Percentiles rank a stretch among this genome's conserved stretches.
Evolutionary conservation across 2,797 vertebrate genomes (phyloP).

Genomic region (Anguilla megastoma): DNA sequence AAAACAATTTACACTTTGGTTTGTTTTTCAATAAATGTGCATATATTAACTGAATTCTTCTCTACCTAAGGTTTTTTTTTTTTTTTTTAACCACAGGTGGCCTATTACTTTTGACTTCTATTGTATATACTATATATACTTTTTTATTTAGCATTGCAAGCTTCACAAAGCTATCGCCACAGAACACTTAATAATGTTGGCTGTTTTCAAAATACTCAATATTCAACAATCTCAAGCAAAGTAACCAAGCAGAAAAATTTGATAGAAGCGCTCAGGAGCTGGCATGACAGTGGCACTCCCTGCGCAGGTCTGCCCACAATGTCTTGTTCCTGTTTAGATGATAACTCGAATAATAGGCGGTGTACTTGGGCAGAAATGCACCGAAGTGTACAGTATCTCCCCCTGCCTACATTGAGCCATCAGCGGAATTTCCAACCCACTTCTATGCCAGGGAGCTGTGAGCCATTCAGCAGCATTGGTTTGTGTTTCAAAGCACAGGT

Average conservation of each 20-base stretch:
- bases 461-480: not conserved
- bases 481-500: not conserved
- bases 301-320: not conserved
- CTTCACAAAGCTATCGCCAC: not conserved
- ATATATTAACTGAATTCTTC: too few species aligned
- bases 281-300: too few species aligned
- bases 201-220: slow-evolving; percentile 1
- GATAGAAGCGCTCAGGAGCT: not conserved
- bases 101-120: too few species aligned
- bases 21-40: too few species aligned
- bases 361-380: not conserved
- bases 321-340: slow-evolving; percentile 16
- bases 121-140: too few species aligned
- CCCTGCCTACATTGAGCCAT: slow-evolving; percentile 9
- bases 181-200: not conserved
- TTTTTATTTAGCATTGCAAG: not conserved
- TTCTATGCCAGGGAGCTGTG: not conserved
- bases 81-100: too few species aligned
- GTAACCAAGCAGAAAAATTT: not conserved
- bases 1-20: too few species aligned
- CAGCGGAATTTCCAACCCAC: not conserved
- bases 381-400: not conserved
- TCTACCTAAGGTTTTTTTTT: too few species aligned
- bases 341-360: not conserved
- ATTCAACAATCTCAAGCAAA: not conserved